Evolutionary conservation across 2,113 vertebrate species (phyloP), one percentile per base, ranked within the genome.

Genomic region (Larimichthys crocea): DNA sequence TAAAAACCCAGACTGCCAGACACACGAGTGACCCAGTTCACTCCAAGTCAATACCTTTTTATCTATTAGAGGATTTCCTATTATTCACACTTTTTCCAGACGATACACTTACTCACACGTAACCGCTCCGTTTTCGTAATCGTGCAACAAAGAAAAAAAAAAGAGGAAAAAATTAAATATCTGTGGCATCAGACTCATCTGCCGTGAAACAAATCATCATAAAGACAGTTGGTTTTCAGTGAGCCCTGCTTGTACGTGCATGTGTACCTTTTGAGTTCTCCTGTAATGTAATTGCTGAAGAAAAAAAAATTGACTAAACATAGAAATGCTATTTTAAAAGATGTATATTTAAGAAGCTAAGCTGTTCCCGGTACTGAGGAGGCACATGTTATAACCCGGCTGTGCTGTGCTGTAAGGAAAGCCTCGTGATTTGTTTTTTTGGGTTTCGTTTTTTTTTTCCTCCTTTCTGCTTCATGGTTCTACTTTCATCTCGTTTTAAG

Each of bases 241-340:
- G 90, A 93, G 95, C 94, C 95, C 95, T 92, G 96, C 96, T 96
- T 95, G 94, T 96, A 95, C 92, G 93, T 97, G 96, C 96, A 97
- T 97, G 97, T 95, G 93, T 93, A 89, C 90, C 90, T 91, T 85
- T 91, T 68, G 83, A 83, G 86, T 93, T 95, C 90, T 94, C 88
- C 91, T 96, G 94, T 96, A 95, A 74, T 92, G 95, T 95, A 94
- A 95, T 95, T 95, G 96, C 89, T 95, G 87, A 91, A 90, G 89
- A 93, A 78, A 46, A 35, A 35, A 44, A 87, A 85, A 73, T 53
- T 20, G 89, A 90, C 90, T 76, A 60, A 89, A 85, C 91, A 94
- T 92, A 92, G 90, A 94, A 93, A 91, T 92, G 86, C 91, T 93
- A 90, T 92, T 93, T 94, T 90, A 93, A 92, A 91, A 90, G 48